These are phyloP conservation scores for Microctonus hyperodae DNA, from an alignment of 2,888 invertebrate species.

Conservation along the genomic window DNA sequence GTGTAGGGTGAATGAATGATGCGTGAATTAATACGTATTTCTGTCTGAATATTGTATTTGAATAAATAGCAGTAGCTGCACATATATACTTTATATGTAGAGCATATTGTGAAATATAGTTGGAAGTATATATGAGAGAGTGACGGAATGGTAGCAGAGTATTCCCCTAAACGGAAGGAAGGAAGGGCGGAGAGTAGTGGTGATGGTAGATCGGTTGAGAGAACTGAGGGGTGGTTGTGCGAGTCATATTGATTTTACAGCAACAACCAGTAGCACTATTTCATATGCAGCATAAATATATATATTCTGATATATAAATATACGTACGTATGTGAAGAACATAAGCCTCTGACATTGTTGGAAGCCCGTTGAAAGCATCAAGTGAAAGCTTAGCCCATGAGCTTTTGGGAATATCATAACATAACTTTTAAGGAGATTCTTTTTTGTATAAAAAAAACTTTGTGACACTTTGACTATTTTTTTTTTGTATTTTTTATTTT, in stretches of 20 bases:
- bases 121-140: constrained; percentile 20
- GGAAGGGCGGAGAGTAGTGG: constrained; percentile 4
- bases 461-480: neutral
- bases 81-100: constrained; percentile 10
- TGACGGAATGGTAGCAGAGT: constrained; percentile 30
- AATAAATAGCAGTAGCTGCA: too few species aligned
- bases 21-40: neutral
- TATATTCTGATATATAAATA: neutral
- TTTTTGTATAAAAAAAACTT: neutral
- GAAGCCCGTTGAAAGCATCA: neutral
- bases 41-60: constrained; percentile 9
- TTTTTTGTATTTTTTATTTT: neutral
- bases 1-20: too few species aligned
- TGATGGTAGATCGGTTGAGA: neutral
- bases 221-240: constrained; percentile 28
- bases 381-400: neutral
- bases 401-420: neutral
- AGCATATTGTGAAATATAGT: constrained; percentile 22
- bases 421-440: neutral
- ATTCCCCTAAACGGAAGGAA: constrained; percentile 10
- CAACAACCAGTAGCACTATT: constrained; percentile 55
- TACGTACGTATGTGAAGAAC: neutral
- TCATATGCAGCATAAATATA: constrained; percentile 39
- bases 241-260: constrained; percentile 57
- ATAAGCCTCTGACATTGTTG: neutral